Base-by-base conservation (phyloP, 2,797 vertebrate genomes). In the Momotus momota region DNA sequence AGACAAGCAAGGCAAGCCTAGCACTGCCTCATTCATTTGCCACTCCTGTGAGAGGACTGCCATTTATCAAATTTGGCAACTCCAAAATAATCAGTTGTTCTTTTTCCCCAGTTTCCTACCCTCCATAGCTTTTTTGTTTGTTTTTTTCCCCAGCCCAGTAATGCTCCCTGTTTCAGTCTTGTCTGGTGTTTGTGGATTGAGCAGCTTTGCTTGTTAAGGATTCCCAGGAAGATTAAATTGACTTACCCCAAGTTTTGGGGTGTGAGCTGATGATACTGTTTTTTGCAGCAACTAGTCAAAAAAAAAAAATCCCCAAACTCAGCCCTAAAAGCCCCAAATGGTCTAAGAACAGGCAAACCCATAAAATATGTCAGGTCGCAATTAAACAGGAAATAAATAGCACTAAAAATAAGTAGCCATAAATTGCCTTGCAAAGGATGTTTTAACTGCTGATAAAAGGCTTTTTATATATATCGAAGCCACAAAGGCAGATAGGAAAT, bases 381-480 rank as follows among this genome's bases (percentile, higher is more conserved):
- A 73, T 33, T 40, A 72, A 67, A 52, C 33, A 54, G 33, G 35
- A 91, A 89, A 94, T 49, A 82, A 79, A 62, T 14, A 43, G 16
- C 26, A 12, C 79, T 94, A 86, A 94, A 94, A 94, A 85, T 89
- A 86, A 70, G 41, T 87, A 52, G 33, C 66, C 4, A 1, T 60
- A 80, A 58, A 71, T 52, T 54, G 29, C 61, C 57, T 90, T 95
- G 40, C 27, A 81, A 90, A 91, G 51, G 31, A 48, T 88, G 51
- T 52, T 81, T 48, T 61, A 70, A 58, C 55, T 80, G 58, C 60
- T 91, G 86, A 57, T 77, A 82, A 84, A 94, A 70, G 52, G 43
- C 48, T 91, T 22, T 92, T 84, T 69, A 89, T 92, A 87, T 80
- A 62, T 6, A 87, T 25, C 67, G 82, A 91, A 92, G 27, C 65